Percentiles rank a stretch among this genome's conserved stretches.
phyloP scores from a whole-genome alignment of 2,888 invertebrate genomes.

The Acrobasis suavella region DNA sequence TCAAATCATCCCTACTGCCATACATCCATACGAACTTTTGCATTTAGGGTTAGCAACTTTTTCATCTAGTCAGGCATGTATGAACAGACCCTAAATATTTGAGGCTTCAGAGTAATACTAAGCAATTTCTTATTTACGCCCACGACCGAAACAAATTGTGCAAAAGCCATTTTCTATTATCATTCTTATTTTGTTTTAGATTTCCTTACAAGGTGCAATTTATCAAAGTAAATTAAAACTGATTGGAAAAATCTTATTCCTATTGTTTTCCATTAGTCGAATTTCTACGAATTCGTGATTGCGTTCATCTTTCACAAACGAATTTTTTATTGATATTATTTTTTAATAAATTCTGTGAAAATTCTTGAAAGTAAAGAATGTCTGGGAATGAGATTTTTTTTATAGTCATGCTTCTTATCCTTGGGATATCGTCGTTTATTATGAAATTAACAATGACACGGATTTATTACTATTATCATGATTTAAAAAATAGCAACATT shows the following conservation, averaged over 20 bases:
- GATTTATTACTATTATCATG: no score
- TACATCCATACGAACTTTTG: no score
- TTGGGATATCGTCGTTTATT: no score
- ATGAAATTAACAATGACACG: no score
- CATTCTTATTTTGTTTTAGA: constrained; percentile 8
- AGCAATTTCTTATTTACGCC: constrained; percentile 22
- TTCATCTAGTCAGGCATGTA: no score
- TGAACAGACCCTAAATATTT: neutral
- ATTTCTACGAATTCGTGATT: constrained; percentile 5
- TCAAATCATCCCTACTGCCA: no score
- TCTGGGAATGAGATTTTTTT: neutral
- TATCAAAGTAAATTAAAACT: constrained; percentile 12
- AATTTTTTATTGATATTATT: neutral
- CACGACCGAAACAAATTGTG: constrained; percentile 10
- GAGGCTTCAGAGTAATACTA: constrained; percentile 17
- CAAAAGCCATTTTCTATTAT: constrained; percentile 9
- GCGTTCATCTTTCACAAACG: neutral
- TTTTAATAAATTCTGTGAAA: neutral
- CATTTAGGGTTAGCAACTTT: no score
- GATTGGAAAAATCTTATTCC: neutral
- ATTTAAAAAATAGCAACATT: no score
- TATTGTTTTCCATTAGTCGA: neutral
- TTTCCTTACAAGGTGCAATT: constrained; percentile 6
- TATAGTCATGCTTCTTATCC: no score
- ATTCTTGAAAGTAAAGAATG: neutral